Evolutionary conservation across 2,888 invertebrate genomes (phyloP).

Genomic region (Hyles lineata): DNA sequence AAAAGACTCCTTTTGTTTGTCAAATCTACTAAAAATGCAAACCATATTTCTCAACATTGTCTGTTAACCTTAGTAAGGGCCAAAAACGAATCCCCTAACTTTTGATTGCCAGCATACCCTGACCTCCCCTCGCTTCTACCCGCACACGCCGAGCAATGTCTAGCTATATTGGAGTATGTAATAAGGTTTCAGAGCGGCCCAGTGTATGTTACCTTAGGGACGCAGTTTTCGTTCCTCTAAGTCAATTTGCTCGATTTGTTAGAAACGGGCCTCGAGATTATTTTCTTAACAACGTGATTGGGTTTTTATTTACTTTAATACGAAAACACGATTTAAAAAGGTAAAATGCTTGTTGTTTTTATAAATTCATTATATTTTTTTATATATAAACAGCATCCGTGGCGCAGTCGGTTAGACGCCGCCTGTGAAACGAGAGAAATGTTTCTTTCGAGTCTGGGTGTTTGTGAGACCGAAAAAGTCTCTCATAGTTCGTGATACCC

Average conservation of each 20-base stretch:
- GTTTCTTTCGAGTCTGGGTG: no score
- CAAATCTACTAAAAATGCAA: no score
- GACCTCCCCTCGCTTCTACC: conserved; percentile 6
- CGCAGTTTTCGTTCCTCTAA: conserved; percentile 20
- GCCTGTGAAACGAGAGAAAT: no score
- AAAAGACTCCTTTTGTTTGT: no score
- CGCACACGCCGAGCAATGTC: conserved; percentile 3
- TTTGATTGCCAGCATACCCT: conserved; percentile 10
- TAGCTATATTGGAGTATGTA: conserved; percentile 22
- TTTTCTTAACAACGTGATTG: conserved; percentile 33
- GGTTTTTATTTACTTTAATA: conserved; percentile 19
- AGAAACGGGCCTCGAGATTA: conserved; percentile 28
- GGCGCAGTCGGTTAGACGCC: no score
- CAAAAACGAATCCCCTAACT: conserved; percentile 9
- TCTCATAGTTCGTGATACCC: no score
- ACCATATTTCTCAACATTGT: neutral
- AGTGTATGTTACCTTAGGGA: conserved; percentile 26
- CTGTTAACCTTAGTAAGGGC: conserved; percentile 2
- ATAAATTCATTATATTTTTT: no score
- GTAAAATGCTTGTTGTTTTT: no score
- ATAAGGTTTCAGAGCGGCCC: conserved; percentile 18
- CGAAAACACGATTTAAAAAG: no score
- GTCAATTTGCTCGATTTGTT: conserved; percentile 24
- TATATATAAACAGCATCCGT: no score
- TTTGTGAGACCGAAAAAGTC: no score